These are phyloP conservation scores for Stichodactyla mertensii DNA, from an alignment of 64 coral and sea anemone species.

Conservation along the genomic window DNA sequence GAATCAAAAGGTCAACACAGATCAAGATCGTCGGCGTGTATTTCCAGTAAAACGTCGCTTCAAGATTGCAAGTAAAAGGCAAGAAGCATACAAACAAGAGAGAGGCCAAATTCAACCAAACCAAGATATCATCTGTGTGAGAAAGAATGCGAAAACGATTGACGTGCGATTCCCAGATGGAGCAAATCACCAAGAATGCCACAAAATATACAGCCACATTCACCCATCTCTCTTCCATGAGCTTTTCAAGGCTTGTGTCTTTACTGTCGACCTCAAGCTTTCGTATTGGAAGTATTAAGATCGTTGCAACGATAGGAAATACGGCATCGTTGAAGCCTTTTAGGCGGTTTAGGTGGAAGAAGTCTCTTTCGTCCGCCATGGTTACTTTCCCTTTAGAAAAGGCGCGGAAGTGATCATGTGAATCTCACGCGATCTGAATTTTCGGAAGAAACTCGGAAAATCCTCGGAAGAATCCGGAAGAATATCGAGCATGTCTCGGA, in stretches of 20 bases:
- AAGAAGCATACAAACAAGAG: slow-evolving; percentile 90
- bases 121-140: slow-evolving; percentile 83
- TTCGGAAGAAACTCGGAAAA: not conserved
- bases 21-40: slow-evolving; percentile 66
- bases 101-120: slow-evolving; percentile 89
- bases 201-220: slow-evolving; percentile 88
- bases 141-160: slow-evolving; percentile 83
- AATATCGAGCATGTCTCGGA: not conserved
- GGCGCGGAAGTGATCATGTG: not conserved
- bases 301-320: slow-evolving; percentile 95
- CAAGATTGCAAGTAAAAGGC: slow-evolving; percentile 71
- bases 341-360: slow-evolving; percentile 79
- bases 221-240: slow-evolving; percentile 50
- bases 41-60: slow-evolving; percentile 62
- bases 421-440: not conserved
- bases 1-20: slow-evolving; percentile 73
- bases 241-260: slow-evolving; percentile 24
- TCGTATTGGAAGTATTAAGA: slow-evolving; percentile 89
- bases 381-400: slow-evolving; percentile 38
- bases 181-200: slow-evolving; percentile 80
- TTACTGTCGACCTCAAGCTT: slow-evolving; percentile 43
- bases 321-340: slow-evolving; percentile 96
- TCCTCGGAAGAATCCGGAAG: not conserved
- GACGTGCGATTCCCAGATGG: slow-evolving; percentile 91
- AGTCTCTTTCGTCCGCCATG: slow-evolving; percentile 49